Percentiles rank a stretch among this genome's conserved stretches.
Evolutionary conservation across 2,113 vertebrate species (phyloP).

Genomic region (Oenanthe oenanthe): DNA sequence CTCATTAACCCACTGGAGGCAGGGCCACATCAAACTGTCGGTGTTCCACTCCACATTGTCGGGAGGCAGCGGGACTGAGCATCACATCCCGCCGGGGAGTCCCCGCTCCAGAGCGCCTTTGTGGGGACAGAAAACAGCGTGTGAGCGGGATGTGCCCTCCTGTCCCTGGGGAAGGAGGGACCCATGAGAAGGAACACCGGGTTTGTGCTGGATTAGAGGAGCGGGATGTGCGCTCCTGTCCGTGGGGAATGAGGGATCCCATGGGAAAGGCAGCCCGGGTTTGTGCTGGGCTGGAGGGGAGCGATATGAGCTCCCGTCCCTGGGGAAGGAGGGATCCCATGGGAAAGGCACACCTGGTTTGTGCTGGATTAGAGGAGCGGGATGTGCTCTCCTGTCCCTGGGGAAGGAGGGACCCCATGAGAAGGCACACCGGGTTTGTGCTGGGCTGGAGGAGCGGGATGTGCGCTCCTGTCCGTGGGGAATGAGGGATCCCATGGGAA

Average conservation of each 20-base stretch:
- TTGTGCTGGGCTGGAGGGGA: neutral
- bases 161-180: neutral
- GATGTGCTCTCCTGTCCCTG: too few species aligned
- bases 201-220: neutral
- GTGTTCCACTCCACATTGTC: neutral
- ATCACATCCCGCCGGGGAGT: neutral
- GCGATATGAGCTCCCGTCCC: rapidly evolving
- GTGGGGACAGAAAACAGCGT: neutral
- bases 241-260: neutral
- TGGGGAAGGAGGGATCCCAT: rapidly evolving
- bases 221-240: rapidly evolving
- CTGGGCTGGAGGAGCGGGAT: too few species aligned
- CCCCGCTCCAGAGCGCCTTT: rapidly evolving
- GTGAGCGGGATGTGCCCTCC: neutral
- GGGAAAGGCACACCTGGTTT: rapidly evolving
- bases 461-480: neutral
- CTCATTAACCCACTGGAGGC: neutral
- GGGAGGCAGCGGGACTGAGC: neutral
- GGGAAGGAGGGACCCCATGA: rapidly evolving
- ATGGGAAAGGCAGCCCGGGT: rapidly evolving
- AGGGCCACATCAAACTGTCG: rapidly evolving
- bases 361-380: too few species aligned
- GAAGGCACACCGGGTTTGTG: rapidly evolving
- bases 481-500: neutral
- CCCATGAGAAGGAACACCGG: rapidly evolving